Evolutionary conservation across 1,140 invertebrate genomes (phyloP).

Genomic region (Neelides sp.): DNA sequence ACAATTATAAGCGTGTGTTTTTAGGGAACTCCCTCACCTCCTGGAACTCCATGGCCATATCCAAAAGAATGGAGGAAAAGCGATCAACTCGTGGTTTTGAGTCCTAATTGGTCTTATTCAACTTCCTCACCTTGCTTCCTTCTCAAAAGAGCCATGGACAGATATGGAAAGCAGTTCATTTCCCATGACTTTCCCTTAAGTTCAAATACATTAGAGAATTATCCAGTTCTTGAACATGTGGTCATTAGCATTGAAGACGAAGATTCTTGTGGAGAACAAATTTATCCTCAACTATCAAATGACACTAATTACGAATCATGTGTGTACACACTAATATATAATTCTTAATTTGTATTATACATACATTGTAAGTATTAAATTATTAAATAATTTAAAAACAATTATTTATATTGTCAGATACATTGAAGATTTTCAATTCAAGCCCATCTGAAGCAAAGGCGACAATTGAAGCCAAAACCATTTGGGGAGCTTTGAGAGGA

Average conservation of each 20-base stretch:
- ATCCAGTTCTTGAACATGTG: not conserved
- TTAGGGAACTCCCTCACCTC: constrained; percentile 12
- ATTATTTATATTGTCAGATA: not conserved
- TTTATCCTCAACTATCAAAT: constrained; percentile 4
- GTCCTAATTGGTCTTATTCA: constrained; percentile 1
- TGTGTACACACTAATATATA: not conserved
- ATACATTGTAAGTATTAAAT: not conserved
- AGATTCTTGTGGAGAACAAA: constrained; percentile 4
- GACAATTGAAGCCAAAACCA: constrained; percentile 7
- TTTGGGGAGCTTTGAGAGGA: constrained; percentile 67
- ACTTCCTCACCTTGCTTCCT: constrained; percentile 4
- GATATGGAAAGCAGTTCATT: constrained; percentile 13
- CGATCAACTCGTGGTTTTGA: not conserved
- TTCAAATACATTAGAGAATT: not conserved
- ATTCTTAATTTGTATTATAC: not conserved
- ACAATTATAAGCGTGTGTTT: not conserved
- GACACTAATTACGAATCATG: constrained; percentile 7
- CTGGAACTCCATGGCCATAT: constrained; percentile 12
- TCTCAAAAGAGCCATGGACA: constrained; percentile 12
- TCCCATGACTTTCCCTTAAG: not conserved
- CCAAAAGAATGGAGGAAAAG: constrained; percentile 2
- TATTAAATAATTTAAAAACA: not conserved
- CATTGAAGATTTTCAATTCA: not conserved
- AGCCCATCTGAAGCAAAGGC: constrained; percentile 1
- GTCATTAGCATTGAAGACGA: not conserved